Evolutionary conservation across 2,888 invertebrate species (phyloP).

Genomic region (Aphodius granarius): DNA sequence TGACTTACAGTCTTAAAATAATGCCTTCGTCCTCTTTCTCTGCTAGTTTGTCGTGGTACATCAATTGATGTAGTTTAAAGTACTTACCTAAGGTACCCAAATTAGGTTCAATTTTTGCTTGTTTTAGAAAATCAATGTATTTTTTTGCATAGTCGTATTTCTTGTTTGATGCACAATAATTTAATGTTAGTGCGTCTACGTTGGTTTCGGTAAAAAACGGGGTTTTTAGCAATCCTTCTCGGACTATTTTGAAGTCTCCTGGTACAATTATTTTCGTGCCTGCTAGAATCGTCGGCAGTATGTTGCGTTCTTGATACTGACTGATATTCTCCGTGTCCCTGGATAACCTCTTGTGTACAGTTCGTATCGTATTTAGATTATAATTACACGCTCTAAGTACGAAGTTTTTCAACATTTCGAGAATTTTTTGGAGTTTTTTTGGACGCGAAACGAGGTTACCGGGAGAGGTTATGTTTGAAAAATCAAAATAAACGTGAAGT

Average conservation of each 20-base stretch:
- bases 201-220: conserved; percentile 53
- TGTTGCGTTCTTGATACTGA: not conserved
- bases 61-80: conserved; percentile 57
- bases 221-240: not conserved
- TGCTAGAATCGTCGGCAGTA: not conserved
- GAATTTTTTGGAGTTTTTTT: not conserved
- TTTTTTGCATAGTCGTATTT: conserved; percentile 58
- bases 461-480: not conserved
- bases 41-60: conserved; percentile 46
- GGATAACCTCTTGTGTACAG: not conserved
- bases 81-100: conserved; percentile 62
- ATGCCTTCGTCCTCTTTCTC: conserved; percentile 56
- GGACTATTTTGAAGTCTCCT: not conserved
- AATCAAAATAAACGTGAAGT: not conserved
- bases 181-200: conserved; percentile 64
- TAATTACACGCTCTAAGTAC: not conserved
- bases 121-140: conserved; percentile 61
- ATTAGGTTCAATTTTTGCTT: conserved; percentile 56
- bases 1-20: conserved; percentile 57
- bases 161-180: conserved; percentile 54
- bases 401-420: not conserved
- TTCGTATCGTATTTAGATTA: no score
- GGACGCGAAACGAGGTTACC: not conserved
- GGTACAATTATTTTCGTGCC: not conserved
- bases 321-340: not conserved